Base-by-base conservation (phyloP, 2,113 vertebrate species). In the Leptocoma aspasia region DNA sequence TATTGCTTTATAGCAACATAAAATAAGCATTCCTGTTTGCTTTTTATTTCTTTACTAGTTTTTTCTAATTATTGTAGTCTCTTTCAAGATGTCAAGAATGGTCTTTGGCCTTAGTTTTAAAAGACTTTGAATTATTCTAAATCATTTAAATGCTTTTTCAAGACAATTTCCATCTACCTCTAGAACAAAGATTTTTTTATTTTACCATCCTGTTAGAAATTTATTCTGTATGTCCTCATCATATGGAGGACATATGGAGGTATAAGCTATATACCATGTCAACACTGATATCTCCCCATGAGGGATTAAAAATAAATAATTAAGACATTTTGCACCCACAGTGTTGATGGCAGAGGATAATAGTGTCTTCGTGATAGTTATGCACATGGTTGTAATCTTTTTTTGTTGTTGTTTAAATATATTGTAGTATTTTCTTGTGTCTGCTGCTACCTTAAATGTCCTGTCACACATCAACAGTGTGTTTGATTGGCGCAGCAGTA, bases 401-500 rank as follows among this genome's bases (percentile, higher is more conserved):
- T 33, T 23, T 54, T 56, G 53, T 69, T 90, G 15, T 59, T 23
- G 6, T 56, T 66, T 47, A 82, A 76, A 82, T 83, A 77, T 65
- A 81, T 70, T 80, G 53, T 77, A 65, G 50, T 83, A 82, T 86
- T 88, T 92, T 86, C 26, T 86, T 82, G 65, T 61, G 23, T 83
- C 42, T 86, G 68, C 64, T 94, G 83, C 72, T 92, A 42, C 72
- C 59, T 92, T 92, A 94, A 94, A 91, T 69, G 54, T 95, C 83
- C 80, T 92, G 73, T 89, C 89, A 81, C 86, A 95, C 68, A 72
- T 89, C 76, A 92, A 30, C 64, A 84, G 54, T 86, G 72, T 91
- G 89, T 86, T 86, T 89, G 80, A 76, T 91, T 95, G 91, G 35
- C 83, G 92, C 89, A 92, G 59, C 72, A 81, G 31, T 91, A 63